Conservation (phyloP, 2,888 invertebrate genomes). For the Rosalia funebris region DNA sequence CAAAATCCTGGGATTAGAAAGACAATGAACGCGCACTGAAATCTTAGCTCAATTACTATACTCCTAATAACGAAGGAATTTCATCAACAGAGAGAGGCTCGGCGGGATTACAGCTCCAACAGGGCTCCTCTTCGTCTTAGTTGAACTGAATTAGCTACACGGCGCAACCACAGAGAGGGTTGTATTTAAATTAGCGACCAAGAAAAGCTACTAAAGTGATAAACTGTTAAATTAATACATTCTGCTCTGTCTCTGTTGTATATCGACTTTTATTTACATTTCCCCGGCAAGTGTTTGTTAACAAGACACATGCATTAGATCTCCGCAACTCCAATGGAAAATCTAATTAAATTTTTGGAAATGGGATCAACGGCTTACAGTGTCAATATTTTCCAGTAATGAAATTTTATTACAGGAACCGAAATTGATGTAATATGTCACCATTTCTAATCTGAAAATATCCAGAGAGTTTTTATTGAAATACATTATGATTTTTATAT, state of each 20-base stretch:
- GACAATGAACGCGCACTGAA: constrained; percentile 47
- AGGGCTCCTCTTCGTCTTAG: constrained; percentile 41
- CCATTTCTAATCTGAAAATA: too few species aligned
- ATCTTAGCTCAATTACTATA: constrained; percentile 55
- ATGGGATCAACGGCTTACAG: neutral
- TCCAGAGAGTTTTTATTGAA: too few species aligned
- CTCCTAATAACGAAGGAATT: constrained; percentile 55
- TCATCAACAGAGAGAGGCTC: constrained; percentile 53
- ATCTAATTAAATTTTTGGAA: neutral
- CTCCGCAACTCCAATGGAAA: neutral
- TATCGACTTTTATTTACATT: constrained; percentile 12
- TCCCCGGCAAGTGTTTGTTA: neutral
- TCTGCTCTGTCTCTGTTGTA: constrained; percentile 43
- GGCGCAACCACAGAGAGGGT: constrained; percentile 47
- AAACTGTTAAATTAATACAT: constrained; percentile 58
- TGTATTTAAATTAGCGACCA: constrained; percentile 59
- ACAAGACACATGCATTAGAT: neutral
- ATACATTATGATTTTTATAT: too few species aligned
- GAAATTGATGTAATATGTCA: too few species aligned
- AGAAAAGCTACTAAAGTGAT: constrained; percentile 57
- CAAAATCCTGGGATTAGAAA: constrained; percentile 44
- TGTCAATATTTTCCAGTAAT: too few species aligned
- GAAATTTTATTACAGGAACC: too few species aligned
- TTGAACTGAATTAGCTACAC: constrained; percentile 47
- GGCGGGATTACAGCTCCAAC: constrained; percentile 52